A percentile compares a stretch with the other conserved stretches of the same genome.
These are phyloP conservation scores for Dunckerocampus dactyliophorus DNA, from an alignment of 2,113 vertebrate genomes.

Conservation along the genomic window DNA sequence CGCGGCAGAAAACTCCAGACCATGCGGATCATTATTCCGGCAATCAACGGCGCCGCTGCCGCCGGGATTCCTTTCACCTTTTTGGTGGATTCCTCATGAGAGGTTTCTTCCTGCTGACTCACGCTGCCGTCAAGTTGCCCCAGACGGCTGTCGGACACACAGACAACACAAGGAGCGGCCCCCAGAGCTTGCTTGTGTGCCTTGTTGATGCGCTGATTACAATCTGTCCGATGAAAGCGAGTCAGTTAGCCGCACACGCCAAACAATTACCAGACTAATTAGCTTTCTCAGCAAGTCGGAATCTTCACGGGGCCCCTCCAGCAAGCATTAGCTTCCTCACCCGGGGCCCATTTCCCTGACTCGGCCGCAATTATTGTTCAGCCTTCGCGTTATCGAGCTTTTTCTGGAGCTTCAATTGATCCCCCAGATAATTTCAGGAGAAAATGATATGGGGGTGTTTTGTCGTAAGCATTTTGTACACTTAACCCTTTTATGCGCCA, in stretches of 20 bases:
- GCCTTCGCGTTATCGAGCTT: background rate
- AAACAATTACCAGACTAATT: constrained; percentile 64
- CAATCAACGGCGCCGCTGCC: constrained; percentile 1
- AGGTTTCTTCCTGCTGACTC: constrained; percentile 59
- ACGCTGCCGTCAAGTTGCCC: constrained; percentile 53
- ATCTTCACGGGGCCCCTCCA: constrained; percentile 51
- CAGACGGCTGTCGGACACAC: constrained; percentile 28
- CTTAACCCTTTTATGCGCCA: too few relatives aligned
- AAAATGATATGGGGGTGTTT: background rate
- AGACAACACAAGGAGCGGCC: background rate
- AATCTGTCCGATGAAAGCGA: background rate
- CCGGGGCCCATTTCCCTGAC: constrained; percentile 39
- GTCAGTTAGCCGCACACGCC: constrained; percentile 7
- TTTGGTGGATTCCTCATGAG: constrained; percentile 30
- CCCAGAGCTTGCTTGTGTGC: background rate
- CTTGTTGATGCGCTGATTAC: background rate
- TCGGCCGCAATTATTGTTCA: background rate
- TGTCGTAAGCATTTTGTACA: too few relatives aligned
- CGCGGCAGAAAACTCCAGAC: background rate
- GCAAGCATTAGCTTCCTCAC: constrained; percentile 50
- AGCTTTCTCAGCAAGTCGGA: constrained; percentile 60
- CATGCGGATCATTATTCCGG: constrained; percentile 23
- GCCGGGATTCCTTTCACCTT: constrained; percentile 9
- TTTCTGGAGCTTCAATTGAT: background rate
- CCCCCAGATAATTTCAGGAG: too few relatives aligned